Evolutionary conservation across 2,113 vertebrate species (phyloP), one percentile per base, ranked within the genome.

Genomic region (Pluvialis apricaria): DNA sequence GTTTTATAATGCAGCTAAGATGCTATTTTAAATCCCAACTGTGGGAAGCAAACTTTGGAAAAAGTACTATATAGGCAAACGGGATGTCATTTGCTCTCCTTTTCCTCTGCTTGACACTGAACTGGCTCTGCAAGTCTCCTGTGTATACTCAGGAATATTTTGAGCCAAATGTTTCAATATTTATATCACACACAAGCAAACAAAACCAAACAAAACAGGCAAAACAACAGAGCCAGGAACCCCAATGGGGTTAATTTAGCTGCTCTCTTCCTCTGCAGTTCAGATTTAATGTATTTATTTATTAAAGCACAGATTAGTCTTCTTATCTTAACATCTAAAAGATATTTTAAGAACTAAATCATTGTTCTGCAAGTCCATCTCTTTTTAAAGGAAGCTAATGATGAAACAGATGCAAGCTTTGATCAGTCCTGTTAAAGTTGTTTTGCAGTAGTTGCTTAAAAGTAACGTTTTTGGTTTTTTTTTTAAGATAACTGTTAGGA

Each of bases 141-240:
- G 83, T 88, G 95, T 94, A 84, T 91, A 81, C 51, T 86, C 80
- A 70, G 69, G 64, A 88, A 29, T 92, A 86, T 82, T 95, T 95
- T 92, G 91, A 95, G 95, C 86, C 80, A 92, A 97, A 92, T 78
- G 11, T 81, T 95, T 94, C 83, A 90, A n/a, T 96, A 91, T 95
- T 97, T 96, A 92, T 96, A 88, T 86, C 90, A 12, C 57, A 71
- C 38, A 52, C 86, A 86, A 87, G 40, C 66, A 95, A 92, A 86
- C 82, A 90, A 93, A 96, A 91, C 1, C 84, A 96, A 80, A 86
- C 76, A 79, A 64, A 96, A 62, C 45, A 25, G 45, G 64, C 88
- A 77, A 58, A 94, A 92, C 84, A 91, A 78, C 70, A 88, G 75
- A 83, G 83, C 16, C 3, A 2, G 36, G 72, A 94, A 66, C 80